Evolutionary conservation across 1,140 invertebrate species (phyloP).

Genomic region (Microplitis demolitor): DNA sequence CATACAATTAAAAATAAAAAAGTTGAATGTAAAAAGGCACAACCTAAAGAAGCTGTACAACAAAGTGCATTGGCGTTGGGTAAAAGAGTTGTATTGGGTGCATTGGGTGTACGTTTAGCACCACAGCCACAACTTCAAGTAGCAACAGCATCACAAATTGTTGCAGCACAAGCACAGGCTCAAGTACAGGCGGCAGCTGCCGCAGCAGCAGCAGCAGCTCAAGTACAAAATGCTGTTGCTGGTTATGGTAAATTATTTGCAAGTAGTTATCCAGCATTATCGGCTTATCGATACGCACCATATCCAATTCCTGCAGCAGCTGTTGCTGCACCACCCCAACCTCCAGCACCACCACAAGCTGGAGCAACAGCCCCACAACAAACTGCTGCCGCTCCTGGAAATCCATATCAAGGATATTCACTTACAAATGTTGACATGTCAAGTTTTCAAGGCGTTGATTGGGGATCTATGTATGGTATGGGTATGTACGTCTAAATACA

Average conservation of each 20-base stretch:
- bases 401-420: slow-evolving; percentile 79
- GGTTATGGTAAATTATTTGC: slow-evolving; percentile 75
- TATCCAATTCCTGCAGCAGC: slow-evolving; percentile 70
- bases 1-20: slow-evolving; percentile 94
- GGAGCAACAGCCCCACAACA: slow-evolving; percentile 52
- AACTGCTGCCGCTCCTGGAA: slow-evolving; percentile 66
- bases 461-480: slow-evolving; percentile 88
- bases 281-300: slow-evolving; percentile 75
- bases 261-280: slow-evolving; percentile 60
- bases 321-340: slow-evolving; percentile 64
- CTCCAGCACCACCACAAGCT: slow-evolving; percentile 61
- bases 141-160: slow-evolving; percentile 60
- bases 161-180: slow-evolving; percentile 63
- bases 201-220: slow-evolving; percentile 66
- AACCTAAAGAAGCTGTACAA: slow-evolving; percentile 88
- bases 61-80: slow-evolving; percentile 72
- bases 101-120: slow-evolving; percentile 69
- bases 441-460: slow-evolving; percentile 87
- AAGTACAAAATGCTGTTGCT: slow-evolving; percentile 67
- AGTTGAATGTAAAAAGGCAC: slow-evolving; percentile 91
- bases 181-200: slow-evolving; percentile 65
- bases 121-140: slow-evolving; percentile 64
- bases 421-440: slow-evolving; percentile 89
- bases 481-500: slow-evolving; percentile 92
- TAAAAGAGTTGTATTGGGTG: slow-evolving; percentile 74